Conservation (phyloP, 2,888 invertebrate genomes). For the Dromius quadrimaculatus region DNA sequence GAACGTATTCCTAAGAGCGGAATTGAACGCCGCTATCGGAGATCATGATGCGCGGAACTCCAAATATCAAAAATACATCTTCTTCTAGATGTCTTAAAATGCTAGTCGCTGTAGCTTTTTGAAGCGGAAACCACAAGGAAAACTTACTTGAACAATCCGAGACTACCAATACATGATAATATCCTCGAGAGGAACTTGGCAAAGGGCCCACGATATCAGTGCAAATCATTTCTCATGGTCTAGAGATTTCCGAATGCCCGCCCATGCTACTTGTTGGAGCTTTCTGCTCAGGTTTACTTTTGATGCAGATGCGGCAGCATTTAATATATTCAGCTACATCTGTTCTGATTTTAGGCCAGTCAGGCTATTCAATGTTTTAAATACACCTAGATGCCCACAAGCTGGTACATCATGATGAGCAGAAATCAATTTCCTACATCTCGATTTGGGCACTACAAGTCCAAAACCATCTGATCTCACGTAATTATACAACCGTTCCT, state of each 20-base stretch:
- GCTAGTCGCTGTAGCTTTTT: too few relatives aligned
- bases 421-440: background rate
- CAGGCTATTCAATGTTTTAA: background rate
- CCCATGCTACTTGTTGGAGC: background rate
- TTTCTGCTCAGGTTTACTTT: background rate
- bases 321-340: background rate
- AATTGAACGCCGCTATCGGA: slow-evolving; percentile 54
- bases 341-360: background rate
- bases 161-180: background rate
- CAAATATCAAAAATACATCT: too few relatives aligned
- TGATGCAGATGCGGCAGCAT: background rate
- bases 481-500: background rate
- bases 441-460: background rate
- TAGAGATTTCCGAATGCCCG: background rate
- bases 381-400: background rate
- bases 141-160: too few relatives aligned
- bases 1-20: slow-evolving; percentile 44
- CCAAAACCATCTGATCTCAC: background rate
- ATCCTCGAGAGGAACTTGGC: background rate
- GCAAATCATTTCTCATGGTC: slow-evolving; percentile 10
- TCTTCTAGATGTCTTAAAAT: too few relatives aligned
- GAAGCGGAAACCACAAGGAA: too few relatives aligned
- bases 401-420: background rate
- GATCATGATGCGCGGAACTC: too few relatives aligned
- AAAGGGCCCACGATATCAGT: slow-evolving; percentile 6